These are phyloP conservation scores for Drosophila macrospina DNA, from an alignment of 2,888 invertebrate species.

Conservation along the genomic window DNA sequence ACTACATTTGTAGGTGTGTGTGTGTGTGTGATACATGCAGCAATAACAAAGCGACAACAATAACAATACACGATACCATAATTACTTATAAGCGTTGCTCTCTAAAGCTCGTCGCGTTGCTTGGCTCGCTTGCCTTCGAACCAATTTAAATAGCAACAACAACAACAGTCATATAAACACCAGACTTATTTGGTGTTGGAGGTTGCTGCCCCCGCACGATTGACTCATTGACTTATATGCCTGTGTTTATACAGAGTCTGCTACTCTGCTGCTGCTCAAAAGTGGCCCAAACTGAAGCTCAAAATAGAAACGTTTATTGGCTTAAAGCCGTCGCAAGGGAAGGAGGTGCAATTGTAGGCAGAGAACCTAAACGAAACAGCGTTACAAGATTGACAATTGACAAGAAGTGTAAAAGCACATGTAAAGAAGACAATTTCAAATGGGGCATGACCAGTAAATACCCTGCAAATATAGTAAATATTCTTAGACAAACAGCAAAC, in stretches of 20 bases:
- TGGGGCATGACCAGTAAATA: background rate
- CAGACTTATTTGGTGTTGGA: conserved; percentile 64
- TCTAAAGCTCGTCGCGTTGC: conserved; percentile 23
- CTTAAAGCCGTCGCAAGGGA: conserved; percentile 26
- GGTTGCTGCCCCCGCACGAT: conserved; percentile 74
- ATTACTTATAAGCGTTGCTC: conserved; percentile 34
- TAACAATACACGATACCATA: conserved; percentile 39
- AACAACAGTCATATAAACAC: conserved; percentile 22
- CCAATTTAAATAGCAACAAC: conserved; percentile 49
- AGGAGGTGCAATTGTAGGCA: background rate
- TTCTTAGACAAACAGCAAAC: too few species aligned
- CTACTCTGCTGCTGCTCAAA: conserved; percentile 4
- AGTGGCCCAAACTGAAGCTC: conserved; percentile 12
- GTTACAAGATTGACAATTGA: conserved; percentile 21
- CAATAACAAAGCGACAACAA: conserved; percentile 27
- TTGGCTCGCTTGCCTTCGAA: conserved; percentile 54
- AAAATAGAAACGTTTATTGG: conserved; percentile 59
- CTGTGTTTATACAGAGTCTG: conserved; percentile 11
- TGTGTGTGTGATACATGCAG: conserved; percentile 19
- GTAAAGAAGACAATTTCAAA: background rate
- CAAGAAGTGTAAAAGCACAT: conserved; percentile 3
- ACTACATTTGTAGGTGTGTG: conserved; percentile 22
- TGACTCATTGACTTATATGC: conserved; percentile 46
- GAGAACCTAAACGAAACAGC: conserved; percentile 18
- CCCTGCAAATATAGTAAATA: conserved; percentile 7